Evolutionary conservation across 2,888 invertebrate genomes (phyloP).

Genomic region (Apamea anceps): DNA sequence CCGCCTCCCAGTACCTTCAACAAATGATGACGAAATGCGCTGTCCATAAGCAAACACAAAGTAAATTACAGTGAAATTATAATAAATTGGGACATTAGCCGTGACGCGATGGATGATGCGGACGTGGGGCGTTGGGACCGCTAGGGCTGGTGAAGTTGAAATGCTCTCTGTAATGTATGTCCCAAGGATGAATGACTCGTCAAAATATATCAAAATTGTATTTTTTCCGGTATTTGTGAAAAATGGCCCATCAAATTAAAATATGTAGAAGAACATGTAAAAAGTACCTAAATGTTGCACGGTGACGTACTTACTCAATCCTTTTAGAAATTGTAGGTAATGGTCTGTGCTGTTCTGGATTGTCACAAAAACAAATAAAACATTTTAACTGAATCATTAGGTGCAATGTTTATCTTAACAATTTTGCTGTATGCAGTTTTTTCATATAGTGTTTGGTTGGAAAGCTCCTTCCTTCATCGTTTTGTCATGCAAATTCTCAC

Average conservation of each 20-base stretch:
- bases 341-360: neutral
- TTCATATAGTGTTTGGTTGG: neutral
- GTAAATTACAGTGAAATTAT: slow-evolving; percentile 57
- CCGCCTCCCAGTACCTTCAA: slow-evolving; percentile 5
- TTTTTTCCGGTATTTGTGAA: neutral
- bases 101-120: slow-evolving; percentile 19
- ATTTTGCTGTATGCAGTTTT: no score
- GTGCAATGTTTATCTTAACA: no score
- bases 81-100: slow-evolving; percentile 53
- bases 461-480: neutral
- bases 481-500: neutral
- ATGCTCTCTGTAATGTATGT: no score
- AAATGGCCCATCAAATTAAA: neutral
- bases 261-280: neutral
- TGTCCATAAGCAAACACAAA: slow-evolving; percentile 33
- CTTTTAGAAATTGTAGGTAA: neutral
- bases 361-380: no score
- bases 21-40: slow-evolving; percentile 30
- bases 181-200: neutral
- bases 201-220: no score
- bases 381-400: no score
- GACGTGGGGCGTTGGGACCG: neutral
- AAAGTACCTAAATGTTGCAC: neutral
- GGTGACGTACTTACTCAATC: neutral
- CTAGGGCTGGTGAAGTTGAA: slow-evolving; percentile 12